A percentile compares a stretch with the other conserved stretches of the same genome.
phyloP scores from a whole-genome alignment of 2,113 vertebrate species.

The Phoxinus phoxinus region DNA sequence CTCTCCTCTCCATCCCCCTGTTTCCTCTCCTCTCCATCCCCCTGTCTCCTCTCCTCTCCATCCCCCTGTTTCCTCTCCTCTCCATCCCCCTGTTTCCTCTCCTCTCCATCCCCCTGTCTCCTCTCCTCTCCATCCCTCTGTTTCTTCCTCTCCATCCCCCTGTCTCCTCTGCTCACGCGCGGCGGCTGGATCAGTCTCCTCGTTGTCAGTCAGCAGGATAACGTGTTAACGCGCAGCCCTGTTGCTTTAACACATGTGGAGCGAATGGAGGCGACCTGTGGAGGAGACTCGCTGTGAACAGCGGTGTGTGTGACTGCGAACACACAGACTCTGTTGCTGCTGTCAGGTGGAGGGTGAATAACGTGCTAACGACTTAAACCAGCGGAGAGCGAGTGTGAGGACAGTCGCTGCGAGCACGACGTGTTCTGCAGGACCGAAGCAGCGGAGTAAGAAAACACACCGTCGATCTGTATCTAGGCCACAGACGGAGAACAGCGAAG shows the following conservation, averaged over 20 bases:
- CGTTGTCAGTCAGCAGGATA: background rate
- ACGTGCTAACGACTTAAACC: constrained; percentile 27
- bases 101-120: background rate
- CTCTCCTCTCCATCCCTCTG: background rate
- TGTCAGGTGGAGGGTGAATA: constrained; percentile 32
- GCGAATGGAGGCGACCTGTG: constrained; percentile 28
- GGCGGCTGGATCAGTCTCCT: background rate
- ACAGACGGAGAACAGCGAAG: constrained; percentile 51
- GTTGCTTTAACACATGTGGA: constrained; percentile 40
- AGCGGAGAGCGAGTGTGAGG: background rate
- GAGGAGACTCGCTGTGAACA: constrained; percentile 29
- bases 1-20: no score
- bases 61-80: background rate
- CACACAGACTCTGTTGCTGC: constrained; percentile 1
- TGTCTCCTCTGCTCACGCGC: background rate
- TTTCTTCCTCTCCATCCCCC: background rate
- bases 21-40: background rate
- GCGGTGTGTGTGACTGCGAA: background rate
- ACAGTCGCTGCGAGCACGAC: constrained; percentile 12
- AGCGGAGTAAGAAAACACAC: constrained; percentile 14
- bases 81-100: background rate
- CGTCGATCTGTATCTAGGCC: constrained; percentile 54
- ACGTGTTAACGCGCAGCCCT: constrained; percentile 30
- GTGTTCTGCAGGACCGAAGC: background rate
- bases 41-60: background rate